Conservation (phyloP, 1,140 invertebrate species). For the Apocrypta bakeri region DNA sequence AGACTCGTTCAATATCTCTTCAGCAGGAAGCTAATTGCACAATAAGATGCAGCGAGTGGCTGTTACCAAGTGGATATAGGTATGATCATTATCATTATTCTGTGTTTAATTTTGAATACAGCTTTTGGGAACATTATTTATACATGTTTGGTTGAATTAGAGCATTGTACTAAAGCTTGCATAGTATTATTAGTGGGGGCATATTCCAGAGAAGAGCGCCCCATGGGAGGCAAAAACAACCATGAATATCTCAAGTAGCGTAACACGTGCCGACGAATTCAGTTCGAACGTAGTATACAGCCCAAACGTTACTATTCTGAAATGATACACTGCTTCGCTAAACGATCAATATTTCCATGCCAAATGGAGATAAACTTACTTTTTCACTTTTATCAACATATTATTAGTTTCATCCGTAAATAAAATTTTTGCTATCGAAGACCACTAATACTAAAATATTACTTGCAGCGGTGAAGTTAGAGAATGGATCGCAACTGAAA, state of each 20-base stretch:
- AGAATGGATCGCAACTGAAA: too few relatives aligned
- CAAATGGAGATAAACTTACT: too few relatives aligned
- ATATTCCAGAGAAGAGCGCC: constrained; percentile 29
- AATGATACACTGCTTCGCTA: not conserved
- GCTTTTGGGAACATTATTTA: not conserved
- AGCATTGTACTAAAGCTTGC: not conserved
- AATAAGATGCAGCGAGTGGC: not conserved
- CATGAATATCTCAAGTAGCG: constrained; percentile 60
- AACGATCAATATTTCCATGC: too few relatives aligned
- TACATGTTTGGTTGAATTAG: not conserved
- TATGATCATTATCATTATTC: not conserved
- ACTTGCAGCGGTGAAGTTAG: too few relatives aligned
- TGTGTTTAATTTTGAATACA: not conserved
- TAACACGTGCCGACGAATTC: constrained; percentile 64
- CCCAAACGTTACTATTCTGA: not conserved
- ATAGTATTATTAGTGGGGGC: not conserved
- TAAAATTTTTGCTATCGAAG: too few relatives aligned
- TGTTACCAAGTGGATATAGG: not conserved
- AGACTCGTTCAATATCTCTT: constrained; percentile 1
- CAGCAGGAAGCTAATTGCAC: not conserved
- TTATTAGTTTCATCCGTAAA: not conserved
- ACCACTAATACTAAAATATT: too few relatives aligned
- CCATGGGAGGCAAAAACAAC: constrained; percentile 59
- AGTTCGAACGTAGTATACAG: constrained; percentile 41
- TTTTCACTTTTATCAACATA: too few relatives aligned